Percentiles rank a stretch among this genome's conserved stretches.
Conservation (phyloP, 2,888 invertebrate genomes). For the Leuctra nigra region DNA sequence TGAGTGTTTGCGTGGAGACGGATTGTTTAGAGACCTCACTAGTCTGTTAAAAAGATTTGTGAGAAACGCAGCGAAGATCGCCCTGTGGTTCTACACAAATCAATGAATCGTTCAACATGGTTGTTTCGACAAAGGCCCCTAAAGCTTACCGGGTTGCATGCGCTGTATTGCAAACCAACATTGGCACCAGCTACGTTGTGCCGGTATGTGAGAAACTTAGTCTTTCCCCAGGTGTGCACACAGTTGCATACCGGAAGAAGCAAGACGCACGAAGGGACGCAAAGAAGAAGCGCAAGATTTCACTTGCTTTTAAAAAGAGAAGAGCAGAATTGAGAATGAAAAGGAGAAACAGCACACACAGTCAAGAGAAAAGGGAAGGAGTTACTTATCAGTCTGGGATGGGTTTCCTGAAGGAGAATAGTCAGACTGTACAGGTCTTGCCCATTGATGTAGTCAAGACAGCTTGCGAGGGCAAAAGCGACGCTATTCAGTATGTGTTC, state of each 20-base stretch:
- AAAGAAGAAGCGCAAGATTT: background rate
- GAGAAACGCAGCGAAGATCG: slow-evolving; percentile 24
- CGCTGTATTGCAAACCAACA: slow-evolving; percentile 27
- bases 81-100: slow-evolving; percentile 26
- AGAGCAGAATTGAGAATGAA: background rate
- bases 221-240: slow-evolving; percentile 6
- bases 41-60: too few relatives aligned
- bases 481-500: slow-evolving; percentile 10
- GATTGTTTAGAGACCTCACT: too few relatives aligned
- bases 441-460: background rate
- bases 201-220: slow-evolving; percentile 1
- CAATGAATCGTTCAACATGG: slow-evolving; percentile 27
- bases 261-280: background rate
- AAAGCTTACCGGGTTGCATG: slow-evolving; percentile 26
- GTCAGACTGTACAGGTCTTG: slow-evolving; percentile 6
- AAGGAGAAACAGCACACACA: background rate
- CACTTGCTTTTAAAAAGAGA: background rate
- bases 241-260: slow-evolving; percentile 6
- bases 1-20: too few relatives aligned
- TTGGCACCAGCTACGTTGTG: slow-evolving; percentile 25
- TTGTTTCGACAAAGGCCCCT: slow-evolving; percentile 26
- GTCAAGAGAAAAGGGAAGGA: slow-evolving; percentile 21
- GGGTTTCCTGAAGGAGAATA: slow-evolving; percentile 20
- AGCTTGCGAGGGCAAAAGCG: too few relatives aligned
- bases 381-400: slow-evolving; percentile 25